A percentile compares a stretch with the other conserved stretches of the same genome.
Evolutionary conservation across 2,797 vertebrate species (phyloP).

Genomic region (Iguana delicatissima): DNA sequence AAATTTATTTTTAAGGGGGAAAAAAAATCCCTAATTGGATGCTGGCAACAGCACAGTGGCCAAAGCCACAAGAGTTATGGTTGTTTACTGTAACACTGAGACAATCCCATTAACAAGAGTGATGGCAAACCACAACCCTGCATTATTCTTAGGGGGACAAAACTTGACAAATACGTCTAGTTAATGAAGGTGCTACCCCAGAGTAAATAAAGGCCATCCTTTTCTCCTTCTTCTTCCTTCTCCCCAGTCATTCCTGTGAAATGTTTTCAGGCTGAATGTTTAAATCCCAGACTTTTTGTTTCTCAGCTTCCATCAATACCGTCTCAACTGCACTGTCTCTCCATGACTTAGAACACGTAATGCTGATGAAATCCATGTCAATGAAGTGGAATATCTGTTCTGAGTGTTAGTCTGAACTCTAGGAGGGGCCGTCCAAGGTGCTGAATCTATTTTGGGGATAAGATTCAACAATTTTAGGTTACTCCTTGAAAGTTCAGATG

Average conservation of each 20-base stretch:
- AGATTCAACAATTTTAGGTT: too few relatives aligned
- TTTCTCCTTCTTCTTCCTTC: constrained; percentile 28
- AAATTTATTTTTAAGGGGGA: constrained; percentile 36
- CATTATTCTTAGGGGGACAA: constrained; percentile 84
- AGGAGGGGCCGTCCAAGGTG: too few relatives aligned
- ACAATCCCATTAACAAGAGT: constrained; percentile 88
- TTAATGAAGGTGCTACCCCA: constrained; percentile 84
- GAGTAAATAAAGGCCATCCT: constrained; percentile 80
- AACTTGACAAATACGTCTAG: constrained; percentile 87
- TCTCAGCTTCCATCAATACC: constrained; percentile 77
- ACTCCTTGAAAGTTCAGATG: too few relatives aligned
- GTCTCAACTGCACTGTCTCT: constrained; percentile 48
- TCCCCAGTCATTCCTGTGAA: constrained; percentile 57
- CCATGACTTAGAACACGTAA: constrained; percentile 75
- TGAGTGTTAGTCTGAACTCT: too few relatives aligned
- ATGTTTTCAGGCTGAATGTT: constrained; percentile 79
- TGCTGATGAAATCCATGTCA: constrained; percentile 73
- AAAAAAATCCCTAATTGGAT: constrained; percentile 80
- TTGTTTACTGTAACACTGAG: constrained; percentile 86
- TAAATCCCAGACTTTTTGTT: constrained; percentile 80
- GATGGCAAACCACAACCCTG: constrained; percentile 82
- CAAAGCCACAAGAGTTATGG: constrained; percentile 83
- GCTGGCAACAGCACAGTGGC: constrained; percentile 81
- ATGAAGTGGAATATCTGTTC: too few relatives aligned
- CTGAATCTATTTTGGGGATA: too few relatives aligned